phyloP scores from a whole-genome alignment of 2,888 invertebrate species.

The Geotrupes spiniger region DNA sequence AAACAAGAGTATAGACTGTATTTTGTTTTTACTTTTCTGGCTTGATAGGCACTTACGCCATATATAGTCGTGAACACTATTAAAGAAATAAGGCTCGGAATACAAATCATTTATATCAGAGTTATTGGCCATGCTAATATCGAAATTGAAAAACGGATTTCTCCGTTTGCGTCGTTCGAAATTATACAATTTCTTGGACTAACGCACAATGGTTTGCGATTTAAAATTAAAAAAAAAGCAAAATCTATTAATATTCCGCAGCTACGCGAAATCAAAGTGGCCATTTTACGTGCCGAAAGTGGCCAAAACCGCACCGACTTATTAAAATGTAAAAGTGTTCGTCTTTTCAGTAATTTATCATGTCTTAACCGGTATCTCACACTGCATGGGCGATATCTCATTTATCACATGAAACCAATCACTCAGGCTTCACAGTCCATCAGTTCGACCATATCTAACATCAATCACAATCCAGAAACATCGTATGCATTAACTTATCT shows the following conservation, averaged over 20 bases:
- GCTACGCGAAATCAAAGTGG: too few species aligned
- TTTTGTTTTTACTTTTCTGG: conserved; percentile 1
- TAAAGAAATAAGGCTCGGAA: neutral
- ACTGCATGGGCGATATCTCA: conserved; percentile 42
- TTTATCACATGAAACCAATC: conserved; percentile 49
- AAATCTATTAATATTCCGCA: too few species aligned
- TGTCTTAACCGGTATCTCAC: conserved; percentile 45
- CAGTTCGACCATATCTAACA: conserved; percentile 42
- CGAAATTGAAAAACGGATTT: too few species aligned
- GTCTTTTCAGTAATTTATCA: conserved; percentile 43
- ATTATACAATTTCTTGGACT: too few species aligned
- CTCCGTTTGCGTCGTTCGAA: too few species aligned
- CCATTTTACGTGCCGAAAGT: conserved; percentile 7
- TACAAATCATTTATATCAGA: conserved; percentile 3
- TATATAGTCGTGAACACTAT: neutral
- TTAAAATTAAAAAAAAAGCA: too few species aligned
- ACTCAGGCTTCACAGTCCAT: conserved; percentile 47
- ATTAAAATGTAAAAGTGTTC: conserved; percentile 41
- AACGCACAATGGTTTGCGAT: too few species aligned
- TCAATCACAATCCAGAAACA: conserved; percentile 38
- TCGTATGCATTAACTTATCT: conserved; percentile 20
- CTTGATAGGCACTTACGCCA: neutral
- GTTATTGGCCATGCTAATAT: too few species aligned
- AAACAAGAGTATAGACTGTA: neutral
- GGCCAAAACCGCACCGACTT: conserved; percentile 26